Conservation (phyloP, 2,797 vertebrate species). For the Orestias chungarensis region DNA sequence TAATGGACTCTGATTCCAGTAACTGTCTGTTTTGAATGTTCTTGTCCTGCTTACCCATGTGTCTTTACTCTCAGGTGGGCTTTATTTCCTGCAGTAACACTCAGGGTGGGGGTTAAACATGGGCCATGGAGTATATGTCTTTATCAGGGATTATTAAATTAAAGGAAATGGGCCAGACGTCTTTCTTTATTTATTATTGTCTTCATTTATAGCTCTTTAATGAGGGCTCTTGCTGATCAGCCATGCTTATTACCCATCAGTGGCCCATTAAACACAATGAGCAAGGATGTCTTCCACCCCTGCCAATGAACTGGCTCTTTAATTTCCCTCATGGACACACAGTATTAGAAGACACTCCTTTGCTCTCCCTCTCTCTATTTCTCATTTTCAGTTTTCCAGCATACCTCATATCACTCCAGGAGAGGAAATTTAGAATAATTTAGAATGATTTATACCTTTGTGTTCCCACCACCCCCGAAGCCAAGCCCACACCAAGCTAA, state of each 20-base stretch:
- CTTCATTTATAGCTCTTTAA: constrained; percentile 81
- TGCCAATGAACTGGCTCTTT: constrained; percentile 81
- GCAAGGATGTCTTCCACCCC: constrained; percentile 76
- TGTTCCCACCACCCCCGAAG: constrained; percentile 44
- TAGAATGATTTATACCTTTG: constrained; percentile 49
- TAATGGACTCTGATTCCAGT: not conserved
- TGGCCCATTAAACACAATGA: constrained; percentile 84
- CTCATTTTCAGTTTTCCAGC: constrained; percentile 42
- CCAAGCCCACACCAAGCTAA: constrained; percentile 49
- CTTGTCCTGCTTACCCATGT: constrained; percentile 30
- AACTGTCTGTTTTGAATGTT: constrained; percentile 7
- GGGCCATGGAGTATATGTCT: constrained; percentile 68
- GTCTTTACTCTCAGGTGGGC: constrained; percentile 13
- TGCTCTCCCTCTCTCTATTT: constrained; percentile 22
- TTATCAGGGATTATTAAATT: constrained; percentile 83
- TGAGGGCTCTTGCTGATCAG: constrained; percentile 83
- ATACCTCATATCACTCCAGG: constrained; percentile 36
- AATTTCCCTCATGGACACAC: constrained; percentile 84
- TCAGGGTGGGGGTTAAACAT: constrained; percentile 51
- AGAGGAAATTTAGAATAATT: constrained; percentile 60
- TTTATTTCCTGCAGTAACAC: constrained; percentile 34
- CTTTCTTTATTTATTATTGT: constrained; percentile 82
- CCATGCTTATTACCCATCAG: constrained; percentile 85
- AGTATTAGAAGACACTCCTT: constrained; percentile 64
- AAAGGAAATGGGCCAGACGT: constrained; percentile 75